Evolutionary conservation across 1,140 invertebrate genomes (phyloP).

Genomic region (Daktulosphaira vitifoliae): DNA sequence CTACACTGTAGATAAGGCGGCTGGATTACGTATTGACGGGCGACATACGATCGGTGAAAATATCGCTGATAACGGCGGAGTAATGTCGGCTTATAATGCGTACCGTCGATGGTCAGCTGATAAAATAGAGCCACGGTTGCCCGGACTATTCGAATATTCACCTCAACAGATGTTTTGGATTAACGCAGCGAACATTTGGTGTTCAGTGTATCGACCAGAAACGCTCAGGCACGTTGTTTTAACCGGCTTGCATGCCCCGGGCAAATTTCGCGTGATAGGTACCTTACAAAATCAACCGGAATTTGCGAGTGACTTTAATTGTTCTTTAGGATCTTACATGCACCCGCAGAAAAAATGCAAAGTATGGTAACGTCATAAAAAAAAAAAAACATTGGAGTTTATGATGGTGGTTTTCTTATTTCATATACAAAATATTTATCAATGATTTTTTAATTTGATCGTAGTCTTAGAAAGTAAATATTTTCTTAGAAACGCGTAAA

Average conservation of each 20-base stretch:
- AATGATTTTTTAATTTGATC: no score
- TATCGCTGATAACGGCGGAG: conserved; percentile 59
- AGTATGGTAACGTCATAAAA: conserved; percentile 42
- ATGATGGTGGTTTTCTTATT: no score
- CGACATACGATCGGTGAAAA: conserved; percentile 50
- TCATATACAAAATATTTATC: no score
- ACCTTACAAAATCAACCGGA: conserved; percentile 78
- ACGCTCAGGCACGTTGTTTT: not conserved
- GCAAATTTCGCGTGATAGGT: conserved; percentile 70
- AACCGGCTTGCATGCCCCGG: conserved; percentile 54
- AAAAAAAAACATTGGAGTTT: no score
- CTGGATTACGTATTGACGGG: not conserved
- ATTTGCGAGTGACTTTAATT: conserved; percentile 77
- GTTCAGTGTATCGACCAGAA: conserved; percentile 38
- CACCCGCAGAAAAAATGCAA: conserved; percentile 77
- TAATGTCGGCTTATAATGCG: conserved; percentile 55
- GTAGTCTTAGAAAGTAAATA: no score
- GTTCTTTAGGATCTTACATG: conserved; percentile 68
- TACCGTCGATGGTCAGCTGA: conserved; percentile 45
- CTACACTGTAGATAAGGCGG: conserved; percentile 58
- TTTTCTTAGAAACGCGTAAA: no score
- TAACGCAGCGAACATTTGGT: conserved; percentile 54
- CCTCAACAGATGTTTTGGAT: conserved; percentile 55
- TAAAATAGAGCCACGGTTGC: conserved; percentile 44
- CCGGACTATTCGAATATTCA: conserved; percentile 44